A percentile compares a stretch with the other conserved stretches of the same genome.
Conservation (phyloP, 2,113 vertebrate genomes). For the Saimiri boliviensis region DNA sequence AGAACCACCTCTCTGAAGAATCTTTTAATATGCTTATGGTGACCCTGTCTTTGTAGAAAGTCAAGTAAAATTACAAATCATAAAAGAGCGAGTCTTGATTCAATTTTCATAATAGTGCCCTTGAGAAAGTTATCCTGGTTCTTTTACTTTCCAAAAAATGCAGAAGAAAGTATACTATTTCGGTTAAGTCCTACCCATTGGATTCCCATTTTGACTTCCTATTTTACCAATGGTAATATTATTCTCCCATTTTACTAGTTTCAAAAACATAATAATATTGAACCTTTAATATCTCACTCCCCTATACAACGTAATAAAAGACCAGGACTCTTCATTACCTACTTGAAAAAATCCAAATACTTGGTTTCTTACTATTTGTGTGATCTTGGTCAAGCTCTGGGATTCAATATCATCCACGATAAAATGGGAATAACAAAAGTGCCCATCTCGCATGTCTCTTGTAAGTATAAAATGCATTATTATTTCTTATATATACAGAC, state of each 20-base stretch:
- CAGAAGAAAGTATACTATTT: neutral
- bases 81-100: neutral
- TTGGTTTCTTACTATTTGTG: neutral
- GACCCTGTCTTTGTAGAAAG: neutral
- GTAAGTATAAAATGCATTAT: neutral
- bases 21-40: neutral
- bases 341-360: neutral
- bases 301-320: neutral
- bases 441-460: no score
- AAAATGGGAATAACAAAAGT: neutral
- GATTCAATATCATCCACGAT: neutral
- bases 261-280: neutral
- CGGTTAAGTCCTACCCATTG: neutral
- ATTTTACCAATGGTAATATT: neutral
- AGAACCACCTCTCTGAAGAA: neutral
- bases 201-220: neutral
- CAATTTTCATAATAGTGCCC: neutral
- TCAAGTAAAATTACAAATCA: neutral
- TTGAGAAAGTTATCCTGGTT: constrained; percentile 19
- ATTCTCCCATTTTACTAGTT: neutral
- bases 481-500: neutral
- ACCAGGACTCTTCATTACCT: neutral
- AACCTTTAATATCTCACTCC: neutral
- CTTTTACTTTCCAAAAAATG: neutral
- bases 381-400: neutral